Evolutionary conservation across 2,113 vertebrate species (phyloP).

Genomic region (Romanogobio albipinnatus): DNA sequence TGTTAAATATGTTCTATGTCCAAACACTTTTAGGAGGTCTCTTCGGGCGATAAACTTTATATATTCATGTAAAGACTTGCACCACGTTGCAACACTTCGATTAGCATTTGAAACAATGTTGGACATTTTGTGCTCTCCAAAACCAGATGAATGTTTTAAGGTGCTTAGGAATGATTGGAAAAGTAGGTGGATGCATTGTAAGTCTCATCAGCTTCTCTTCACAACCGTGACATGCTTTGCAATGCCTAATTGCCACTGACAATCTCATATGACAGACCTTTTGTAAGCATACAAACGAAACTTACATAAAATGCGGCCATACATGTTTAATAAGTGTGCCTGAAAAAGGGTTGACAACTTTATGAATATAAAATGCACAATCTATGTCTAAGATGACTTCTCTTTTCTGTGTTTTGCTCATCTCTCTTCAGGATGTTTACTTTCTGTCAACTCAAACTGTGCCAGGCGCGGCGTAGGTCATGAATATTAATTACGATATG

Average conservation of each 20-base stretch:
- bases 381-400: constrained; percentile 14
- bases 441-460: constrained; percentile 31
- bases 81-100: neutral
- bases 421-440: constrained; percentile 26
- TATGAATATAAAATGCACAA: constrained; percentile 12
- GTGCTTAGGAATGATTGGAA: neutral
- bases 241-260: neutral
- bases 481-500: constrained; percentile 7
- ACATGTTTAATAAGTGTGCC: neutral
- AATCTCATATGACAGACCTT: neutral
- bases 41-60: too few species aligned
- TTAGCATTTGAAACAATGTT: neutral
- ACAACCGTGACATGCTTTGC: neutral
- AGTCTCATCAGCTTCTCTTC: constrained; percentile 1
- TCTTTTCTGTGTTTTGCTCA: neutral
- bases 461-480: neutral
- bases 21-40: too few species aligned
- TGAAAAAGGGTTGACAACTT: neutral
- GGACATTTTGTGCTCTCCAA: neutral
- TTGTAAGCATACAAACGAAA: neutral
- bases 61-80: neutral
- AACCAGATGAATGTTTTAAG: neutral
- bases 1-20: too few species aligned
- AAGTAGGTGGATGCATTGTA: neutral
- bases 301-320: neutral